A percentile compares a stretch with the other conserved stretches of the same genome.
Conservation (phyloP, 2,113 vertebrate species). For the Redunca redunca region DNA sequence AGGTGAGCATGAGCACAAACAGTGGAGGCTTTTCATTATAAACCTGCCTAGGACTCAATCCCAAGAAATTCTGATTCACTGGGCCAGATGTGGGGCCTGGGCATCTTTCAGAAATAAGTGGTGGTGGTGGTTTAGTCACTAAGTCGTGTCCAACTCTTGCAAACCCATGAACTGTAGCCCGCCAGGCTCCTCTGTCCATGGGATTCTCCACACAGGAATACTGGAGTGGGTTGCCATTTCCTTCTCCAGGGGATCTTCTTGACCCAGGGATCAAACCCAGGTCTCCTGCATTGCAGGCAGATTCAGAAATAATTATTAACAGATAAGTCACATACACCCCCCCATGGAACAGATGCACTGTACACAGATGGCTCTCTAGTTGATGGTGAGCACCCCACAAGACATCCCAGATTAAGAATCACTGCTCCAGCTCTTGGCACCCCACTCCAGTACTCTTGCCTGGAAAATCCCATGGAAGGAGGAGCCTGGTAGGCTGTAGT, state of each 20-base stretch:
- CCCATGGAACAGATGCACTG: neutral
- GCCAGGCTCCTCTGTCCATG: neutral
- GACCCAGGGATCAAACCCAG: neutral
- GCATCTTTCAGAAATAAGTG: neutral
- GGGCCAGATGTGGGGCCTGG: neutral
- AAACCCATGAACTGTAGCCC: rapidly evolving
- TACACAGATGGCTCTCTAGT: neutral
- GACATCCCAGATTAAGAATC: neutral
- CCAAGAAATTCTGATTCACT: neutral
- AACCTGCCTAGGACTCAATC: neutral
- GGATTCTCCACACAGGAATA: neutral
- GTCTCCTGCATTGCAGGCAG: neutral
- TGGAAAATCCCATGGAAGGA: too few species aligned
- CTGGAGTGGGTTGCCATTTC: neutral
- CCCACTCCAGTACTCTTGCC: too few species aligned
- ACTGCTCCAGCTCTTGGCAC: neutral
- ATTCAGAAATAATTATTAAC: neutral
- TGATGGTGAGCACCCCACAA: neutral
- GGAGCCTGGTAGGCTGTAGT: too few species aligned
- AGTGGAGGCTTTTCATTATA: neutral
- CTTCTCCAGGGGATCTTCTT: neutral
- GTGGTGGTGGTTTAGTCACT: neutral
- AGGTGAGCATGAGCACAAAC: neutral
- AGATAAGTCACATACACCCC: neutral
- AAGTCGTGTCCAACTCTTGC: neutral